Evolutionary conservation across 2,113 vertebrate genomes (phyloP).

Genomic region (Cyrtonyx montezumae): DNA sequence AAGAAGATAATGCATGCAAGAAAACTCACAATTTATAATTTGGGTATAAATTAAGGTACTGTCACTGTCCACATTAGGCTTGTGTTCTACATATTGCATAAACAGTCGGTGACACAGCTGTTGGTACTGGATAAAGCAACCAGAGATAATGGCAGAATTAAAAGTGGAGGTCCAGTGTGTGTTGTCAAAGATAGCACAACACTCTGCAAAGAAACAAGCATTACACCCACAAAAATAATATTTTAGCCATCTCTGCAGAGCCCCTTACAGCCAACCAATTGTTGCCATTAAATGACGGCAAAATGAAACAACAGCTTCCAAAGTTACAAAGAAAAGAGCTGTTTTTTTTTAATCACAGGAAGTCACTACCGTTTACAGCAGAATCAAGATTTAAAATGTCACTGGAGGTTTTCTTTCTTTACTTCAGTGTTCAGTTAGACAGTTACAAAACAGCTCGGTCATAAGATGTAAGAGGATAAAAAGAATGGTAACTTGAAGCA

Average conservation of each 20-base stretch:
- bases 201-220: background rate
- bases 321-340: background rate
- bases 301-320: background rate
- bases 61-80: background rate
- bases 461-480: background rate
- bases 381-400: background rate
- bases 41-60: background rate
- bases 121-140: background rate
- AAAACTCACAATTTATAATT: background rate
- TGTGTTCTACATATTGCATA: background rate
- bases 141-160: background rate
- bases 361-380: background rate
- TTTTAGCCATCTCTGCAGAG: background rate
- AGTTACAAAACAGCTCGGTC: background rate
- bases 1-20: background rate
- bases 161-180: background rate
- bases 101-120: fast-evolving
- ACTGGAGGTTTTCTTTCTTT: background rate
- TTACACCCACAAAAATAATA: fast-evolving
- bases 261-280: background rate
- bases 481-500: background rate
- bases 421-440: background rate
- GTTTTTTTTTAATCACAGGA: background rate
- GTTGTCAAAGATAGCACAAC: background rate
- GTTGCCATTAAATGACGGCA: background rate